Base-by-base conservation (phyloP, 2,888 invertebrate genomes). In the Criorhina ranunculi region DNA sequence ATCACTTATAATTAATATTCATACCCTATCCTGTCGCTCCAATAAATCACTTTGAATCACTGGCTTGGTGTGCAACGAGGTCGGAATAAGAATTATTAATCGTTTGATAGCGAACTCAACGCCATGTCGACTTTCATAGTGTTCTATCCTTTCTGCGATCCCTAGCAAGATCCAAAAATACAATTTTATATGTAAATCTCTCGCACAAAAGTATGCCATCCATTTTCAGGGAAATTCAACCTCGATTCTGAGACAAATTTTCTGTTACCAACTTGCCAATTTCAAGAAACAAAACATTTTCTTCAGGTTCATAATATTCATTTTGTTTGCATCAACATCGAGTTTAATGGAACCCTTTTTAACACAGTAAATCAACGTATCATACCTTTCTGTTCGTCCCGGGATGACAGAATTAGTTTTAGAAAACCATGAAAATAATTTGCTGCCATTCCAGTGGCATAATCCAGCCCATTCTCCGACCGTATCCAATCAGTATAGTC, bases 391-490 rank as follows among this genome's bases (percentile, higher is more conserved):
- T 86, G 77, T 6, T 82, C 80, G 0, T 75, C 75, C 6, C 80
- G 77, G 0, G 82, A 80, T 0, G 91, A 89, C 5, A 91, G n/a
- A 0, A 88, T 86, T 0, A 90, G 55, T 5, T 89, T 89, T 0
- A 91, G 77, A 86, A 89, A 91, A 0, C 91, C 91, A 86, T 90
- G 90, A 35, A 89, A 90, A 51, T 91, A 91, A 40, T 88, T 91
- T 0, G 90, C 89, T 7, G 91, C 91, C 91, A 91, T 91, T 11
- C 91, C 90, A 5, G 89, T 87, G 0, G 88, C 91, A 83, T 90
- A 91, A 81, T 91, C 91, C 11, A 91, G 73, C 0, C 91, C 90
- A 66, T 88, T 88, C 0, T 78, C 12, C 0, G 88, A 87, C 1
- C 91, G 86, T 37, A 91, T 88, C 86, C 87, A 89, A 42, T 87